Base-by-base conservation (phyloP, 1,140 invertebrate genomes). In the Penaeus japonicus region DNA sequence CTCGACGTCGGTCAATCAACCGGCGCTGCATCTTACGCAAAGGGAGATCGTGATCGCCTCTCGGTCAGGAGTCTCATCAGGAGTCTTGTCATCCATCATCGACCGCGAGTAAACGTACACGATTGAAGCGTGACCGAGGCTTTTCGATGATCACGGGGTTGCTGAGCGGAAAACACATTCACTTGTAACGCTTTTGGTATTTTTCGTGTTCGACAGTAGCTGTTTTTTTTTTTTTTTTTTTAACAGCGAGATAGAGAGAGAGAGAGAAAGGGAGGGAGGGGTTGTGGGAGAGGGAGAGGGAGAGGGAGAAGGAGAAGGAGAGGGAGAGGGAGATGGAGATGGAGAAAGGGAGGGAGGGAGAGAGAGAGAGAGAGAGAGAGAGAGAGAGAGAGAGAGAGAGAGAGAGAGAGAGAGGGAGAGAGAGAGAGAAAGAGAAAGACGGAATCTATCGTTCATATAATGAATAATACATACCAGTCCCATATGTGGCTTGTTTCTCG, bases 401-500 rank as follows among this genome's bases (percentile, higher is more conserved):
- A 53, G 39, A 80, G 39, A 53, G 39, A 53, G 39, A 53, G 39
- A 39, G 78, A 80, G 78, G 54, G 78, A 53, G 39, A 53, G 78
- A 80, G 78, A 53, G 78, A 80, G 39, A 53, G 78, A 80, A 27
- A 80, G 78, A 53, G 39, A 80, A 47, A 53, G 35, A 81, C 12
- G 2, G 27, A 10, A 55, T 30, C 53, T 57, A 53, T 35, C 35
- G 12, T 35, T 53, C 39, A 53, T 54, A 20, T 10, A 15, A 20
- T 20, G 22, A 7, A 17, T 55, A 24, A 73, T 30, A 12, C 18
- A 4, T 47, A 15, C 15, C 15, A 15, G 47, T 47, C 15, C 47
- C 10, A 47, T 47, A 15, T 47, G 15, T 15, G 47, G 10, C 15
- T 47, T 47, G 47, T 15, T 47, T 47, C 10, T 47, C 10, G 10